phyloP scores from a whole-genome alignment of 2,797 vertebrate species.

The Acanthurus tractus region DNA sequence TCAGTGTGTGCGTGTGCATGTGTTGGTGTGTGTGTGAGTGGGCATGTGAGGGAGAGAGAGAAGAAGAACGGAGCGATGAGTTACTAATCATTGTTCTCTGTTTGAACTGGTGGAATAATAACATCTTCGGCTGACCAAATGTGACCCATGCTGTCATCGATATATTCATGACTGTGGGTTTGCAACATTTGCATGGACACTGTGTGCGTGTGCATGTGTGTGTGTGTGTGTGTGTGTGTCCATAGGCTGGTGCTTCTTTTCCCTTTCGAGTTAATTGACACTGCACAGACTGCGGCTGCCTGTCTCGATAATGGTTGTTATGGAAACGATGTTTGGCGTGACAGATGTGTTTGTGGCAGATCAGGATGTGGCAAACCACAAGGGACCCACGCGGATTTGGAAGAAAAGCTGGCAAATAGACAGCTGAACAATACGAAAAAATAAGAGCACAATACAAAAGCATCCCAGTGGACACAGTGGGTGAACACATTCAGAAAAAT shows the following conservation, averaged over 20 bases:
- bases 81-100: conserved; percentile 50
- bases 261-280: conserved; percentile 69
- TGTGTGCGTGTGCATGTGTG: too few species aligned
- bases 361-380: conserved; percentile 66
- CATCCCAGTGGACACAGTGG: conserved; percentile 33
- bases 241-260: conserved; percentile 43
- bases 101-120: conserved; percentile 56
- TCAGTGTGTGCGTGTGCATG: conserved; percentile 17
- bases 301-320: conserved; percentile 74
- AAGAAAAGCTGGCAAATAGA: conserved; percentile 55
- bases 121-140: conserved; percentile 45
- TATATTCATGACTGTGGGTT: conserved; percentile 17
- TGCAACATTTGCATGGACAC: conserved; percentile 25
- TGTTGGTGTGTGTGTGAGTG: too few species aligned
- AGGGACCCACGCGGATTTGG: conserved; percentile 62
- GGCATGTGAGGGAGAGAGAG: not conserved
- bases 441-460: conserved; percentile 44
- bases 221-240: conserved; percentile 46
- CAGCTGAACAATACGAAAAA: conserved; percentile 46
- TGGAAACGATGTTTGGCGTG: conserved; percentile 77
- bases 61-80: conserved; percentile 35
- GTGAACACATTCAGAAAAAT: conserved; percentile 54
- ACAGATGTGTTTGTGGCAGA: conserved; percentile 76
- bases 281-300: conserved; percentile 59
- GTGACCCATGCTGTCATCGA: conserved; percentile 40